phyloP scores from a whole-genome alignment of 2,113 vertebrate genomes.

The Opisthocomus hoazin region DNA sequence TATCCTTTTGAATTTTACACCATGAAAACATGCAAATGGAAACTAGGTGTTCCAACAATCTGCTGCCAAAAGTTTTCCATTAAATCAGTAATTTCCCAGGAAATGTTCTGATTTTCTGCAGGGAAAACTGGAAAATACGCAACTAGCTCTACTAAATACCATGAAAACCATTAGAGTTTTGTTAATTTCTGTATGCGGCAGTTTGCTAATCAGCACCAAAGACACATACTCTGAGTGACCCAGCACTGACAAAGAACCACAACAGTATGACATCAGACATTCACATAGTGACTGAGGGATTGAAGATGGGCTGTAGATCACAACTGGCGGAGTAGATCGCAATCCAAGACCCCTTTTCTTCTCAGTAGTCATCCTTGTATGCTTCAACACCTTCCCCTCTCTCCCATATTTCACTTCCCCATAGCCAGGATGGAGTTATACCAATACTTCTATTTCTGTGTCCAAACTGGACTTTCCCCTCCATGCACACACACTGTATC shows the following conservation, averaged over 20 bases:
- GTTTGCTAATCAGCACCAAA: background rate
- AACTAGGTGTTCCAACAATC: background rate
- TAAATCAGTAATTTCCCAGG: background rate
- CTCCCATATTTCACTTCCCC: background rate
- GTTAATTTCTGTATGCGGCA: background rate
- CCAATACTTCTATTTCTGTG: background rate
- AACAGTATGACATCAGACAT: background rate
- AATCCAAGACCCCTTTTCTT: background rate
- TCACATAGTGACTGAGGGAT: background rate
- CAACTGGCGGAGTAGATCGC: rapidly evolving
- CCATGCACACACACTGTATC: rapidly evolving
- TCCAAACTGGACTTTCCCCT: background rate
- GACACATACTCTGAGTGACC: background rate
- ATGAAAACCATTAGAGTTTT: background rate
- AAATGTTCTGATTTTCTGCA: background rate
- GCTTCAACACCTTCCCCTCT: background rate
- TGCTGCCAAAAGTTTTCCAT: background rate
- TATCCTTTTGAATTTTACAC: background rate
- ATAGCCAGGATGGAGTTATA: background rate
- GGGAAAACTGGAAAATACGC: background rate
- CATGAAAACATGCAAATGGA: background rate
- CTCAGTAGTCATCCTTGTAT: rapidly evolving
- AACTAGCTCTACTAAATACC: background rate
- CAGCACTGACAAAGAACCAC: background rate
- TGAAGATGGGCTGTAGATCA: background rate